Evolutionary conservation across 2,797 vertebrate genomes (phyloP).

Genomic region (Paramormyrops hopkinsi): DNA sequence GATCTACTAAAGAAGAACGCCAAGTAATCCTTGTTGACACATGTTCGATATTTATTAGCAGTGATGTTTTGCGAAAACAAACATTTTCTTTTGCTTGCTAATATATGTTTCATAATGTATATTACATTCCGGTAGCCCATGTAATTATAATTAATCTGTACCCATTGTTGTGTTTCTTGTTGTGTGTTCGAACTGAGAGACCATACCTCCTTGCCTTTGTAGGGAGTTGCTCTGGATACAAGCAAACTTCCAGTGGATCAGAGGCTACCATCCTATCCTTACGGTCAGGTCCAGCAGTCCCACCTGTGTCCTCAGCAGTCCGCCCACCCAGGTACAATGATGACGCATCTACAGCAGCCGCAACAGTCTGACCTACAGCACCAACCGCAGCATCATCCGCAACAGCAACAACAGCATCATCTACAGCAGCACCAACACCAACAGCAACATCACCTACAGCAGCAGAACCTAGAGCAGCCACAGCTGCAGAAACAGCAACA

Average conservation of each 20-base stretch:
- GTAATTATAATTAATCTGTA: not conserved
- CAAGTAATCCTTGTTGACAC: not conserved
- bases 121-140: not conserved
- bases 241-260: constrained; percentile 61
- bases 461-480: not conserved
- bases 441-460: constrained; percentile 12
- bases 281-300: constrained; percentile 38
- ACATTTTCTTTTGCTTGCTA: not conserved
- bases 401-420: constrained; percentile 37
- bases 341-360: constrained; percentile 28
- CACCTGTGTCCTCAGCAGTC: constrained; percentile 26
- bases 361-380: constrained; percentile 32
- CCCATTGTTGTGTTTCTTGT: not conserved
- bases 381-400: constrained; percentile 31
- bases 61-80: not conserved
- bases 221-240: constrained; percentile 69
- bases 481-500: not conserved
- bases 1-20: not conserved
- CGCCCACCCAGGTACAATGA: not conserved
- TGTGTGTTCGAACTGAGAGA: not conserved
- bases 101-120: not conserved
- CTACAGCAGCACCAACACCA: constrained; percentile 27
- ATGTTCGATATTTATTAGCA: not conserved
- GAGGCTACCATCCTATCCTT: constrained; percentile 61
- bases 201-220: not conserved